Base-by-base conservation (phyloP, 2,113 vertebrate genomes). In the Tauraco erythrolophus region DNA sequence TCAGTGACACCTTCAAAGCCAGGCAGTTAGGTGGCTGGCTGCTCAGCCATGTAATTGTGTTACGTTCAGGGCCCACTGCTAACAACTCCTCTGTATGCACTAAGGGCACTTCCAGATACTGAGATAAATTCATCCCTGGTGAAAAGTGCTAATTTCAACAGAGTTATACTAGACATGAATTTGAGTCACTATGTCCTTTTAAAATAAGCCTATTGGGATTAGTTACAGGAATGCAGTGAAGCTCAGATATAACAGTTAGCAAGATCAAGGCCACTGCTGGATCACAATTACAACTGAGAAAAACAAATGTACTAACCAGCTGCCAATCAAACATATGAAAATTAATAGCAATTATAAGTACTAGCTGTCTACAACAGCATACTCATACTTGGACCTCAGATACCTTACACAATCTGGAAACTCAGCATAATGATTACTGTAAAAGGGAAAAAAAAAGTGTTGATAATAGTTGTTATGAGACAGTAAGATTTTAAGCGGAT, bases 401-500 rank as follows among this genome's bases (percentile, higher is more conserved):
- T 6, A 90, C 54, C n/a, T 91, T 79, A 88, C 94, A 93, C 89
- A 83, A 39, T 93, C 81, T 90, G 91, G 89, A 83, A 93, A 50
- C 45, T 87, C 46, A 45, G 70, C 70, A 64, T 66, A 71, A 82
- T 77, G 54, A 64, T 74, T 93, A 61, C 45, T 81, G 46, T 46
- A 27, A 71, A 72, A 57, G 46, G 30, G 22, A 10, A n/a, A 11
- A 79, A 92, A 81, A 19, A 0, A 43, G 6, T 43, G 33, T 84
- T 95, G 60, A 27, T 88, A 89, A 61, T 45, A 76, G 57, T 21
- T 94, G 76, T 94, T 87, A 87, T 68, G 51, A 93, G 76, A 94
- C 79, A 92, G 64, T 69, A 60, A 69, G 39, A 24, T 78, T 95
- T 96, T 66, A 80, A 95, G 89, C 84, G 96, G 96, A 95, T 83